Percentiles rank a stretch among this genome's conserved stretches.
Conservation (phyloP, 2,113 vertebrate species). For the Pituophis catenifer region DNA sequence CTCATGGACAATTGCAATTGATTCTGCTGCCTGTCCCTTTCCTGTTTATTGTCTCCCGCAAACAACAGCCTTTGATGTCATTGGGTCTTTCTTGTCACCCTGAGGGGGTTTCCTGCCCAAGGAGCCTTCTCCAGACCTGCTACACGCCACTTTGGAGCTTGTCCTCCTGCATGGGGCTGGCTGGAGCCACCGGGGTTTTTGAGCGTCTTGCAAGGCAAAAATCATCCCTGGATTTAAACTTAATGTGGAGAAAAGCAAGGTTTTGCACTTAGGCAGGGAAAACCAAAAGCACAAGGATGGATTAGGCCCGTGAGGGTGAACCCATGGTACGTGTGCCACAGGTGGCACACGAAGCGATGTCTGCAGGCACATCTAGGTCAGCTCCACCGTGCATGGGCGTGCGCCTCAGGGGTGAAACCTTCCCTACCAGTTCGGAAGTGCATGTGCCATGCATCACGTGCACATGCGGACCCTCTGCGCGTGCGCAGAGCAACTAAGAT, state of each 20-base stretch:
- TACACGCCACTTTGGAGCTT: not conserved
- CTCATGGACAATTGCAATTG: conserved; percentile 23
- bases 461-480: no score
- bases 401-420: no score
- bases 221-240: not conserved
- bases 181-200: not conserved
- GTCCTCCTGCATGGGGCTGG: not conserved
- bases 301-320: no score
- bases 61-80: conserved; percentile 61
- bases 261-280: not conserved
- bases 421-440: no score
- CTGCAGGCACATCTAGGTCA: no score
- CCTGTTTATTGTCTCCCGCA: conserved; percentile 59
- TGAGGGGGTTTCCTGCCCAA: not conserved
- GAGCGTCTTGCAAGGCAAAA: not conserved
- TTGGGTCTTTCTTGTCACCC: not conserved
- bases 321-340: no score
- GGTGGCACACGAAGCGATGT: no score
- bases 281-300: not conserved
- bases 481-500: no score
- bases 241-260: not conserved
- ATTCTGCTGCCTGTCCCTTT: conserved; percentile 54
- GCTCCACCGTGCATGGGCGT: no score
- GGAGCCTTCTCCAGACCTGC: not conserved
- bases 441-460: no score